phyloP scores from a whole-genome alignment of 2,888 invertebrate species.

The Callyntrura guangdongensis region DNA sequence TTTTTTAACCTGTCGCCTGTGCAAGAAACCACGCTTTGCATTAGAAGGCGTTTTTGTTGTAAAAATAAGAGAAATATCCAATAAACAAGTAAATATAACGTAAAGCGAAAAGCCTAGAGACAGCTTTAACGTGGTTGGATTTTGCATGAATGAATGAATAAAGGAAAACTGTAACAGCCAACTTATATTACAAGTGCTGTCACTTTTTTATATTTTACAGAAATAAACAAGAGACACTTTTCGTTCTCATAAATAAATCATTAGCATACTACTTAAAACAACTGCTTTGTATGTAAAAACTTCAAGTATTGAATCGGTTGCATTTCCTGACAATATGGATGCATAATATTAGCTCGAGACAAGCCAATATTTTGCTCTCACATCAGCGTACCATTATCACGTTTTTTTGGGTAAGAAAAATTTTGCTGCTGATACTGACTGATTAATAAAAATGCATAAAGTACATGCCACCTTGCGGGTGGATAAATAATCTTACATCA shows the following conservation, averaged over 20 bases:
- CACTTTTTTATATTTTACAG: neutral
- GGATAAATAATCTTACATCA: slow-evolving; percentile 40
- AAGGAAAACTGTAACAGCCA: too few species aligned
- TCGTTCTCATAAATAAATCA: slow-evolving; percentile 50
- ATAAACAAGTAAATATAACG: neutral
- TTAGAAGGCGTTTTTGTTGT: neutral
- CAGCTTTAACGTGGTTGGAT: neutral
- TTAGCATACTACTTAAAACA: slow-evolving; percentile 13
- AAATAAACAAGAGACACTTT: slow-evolving; percentile 38
- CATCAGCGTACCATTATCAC: slow-evolving; percentile 38
- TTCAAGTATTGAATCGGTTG: neutral
- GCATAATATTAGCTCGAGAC: neutral
- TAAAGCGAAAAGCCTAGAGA: too few species aligned
- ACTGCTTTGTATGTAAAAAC: slow-evolving; percentile 5
- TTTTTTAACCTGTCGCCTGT: too few species aligned
- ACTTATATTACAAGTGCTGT: neutral
- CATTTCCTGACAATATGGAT: slow-evolving; percentile 52
- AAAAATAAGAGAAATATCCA: neutral
- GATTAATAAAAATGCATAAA: slow-evolving; percentile 36
- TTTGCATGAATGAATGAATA: neutral
- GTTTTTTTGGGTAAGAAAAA: slow-evolving; percentile 26
- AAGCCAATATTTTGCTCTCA: slow-evolving; percentile 31
- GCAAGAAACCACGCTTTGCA: too few species aligned
- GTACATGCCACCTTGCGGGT: slow-evolving; percentile 40
- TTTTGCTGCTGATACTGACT: slow-evolving; percentile 13